A percentile compares a stretch with the other conserved stretches of the same genome.
phyloP scores from a whole-genome alignment of 1,140 invertebrate species.

The Diabrotica undecimpunctata region DNA sequence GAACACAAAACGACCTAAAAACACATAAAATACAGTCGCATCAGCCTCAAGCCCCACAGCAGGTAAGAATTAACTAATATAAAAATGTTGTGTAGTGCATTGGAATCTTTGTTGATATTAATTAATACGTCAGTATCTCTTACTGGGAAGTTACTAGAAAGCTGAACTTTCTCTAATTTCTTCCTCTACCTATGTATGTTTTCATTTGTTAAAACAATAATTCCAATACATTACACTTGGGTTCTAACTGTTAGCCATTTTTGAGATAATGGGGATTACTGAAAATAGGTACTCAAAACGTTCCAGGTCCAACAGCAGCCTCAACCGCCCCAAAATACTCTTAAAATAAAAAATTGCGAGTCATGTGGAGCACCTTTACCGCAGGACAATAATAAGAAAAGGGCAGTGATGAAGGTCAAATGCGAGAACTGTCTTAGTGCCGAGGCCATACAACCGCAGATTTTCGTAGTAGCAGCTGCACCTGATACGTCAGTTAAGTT shows the following conservation, averaged over 20 bases:
- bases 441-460: constrained; percentile 50
- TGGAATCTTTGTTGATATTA: no score
- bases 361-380: constrained; percentile 50
- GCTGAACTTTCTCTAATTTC: no score
- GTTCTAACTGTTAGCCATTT: no score
- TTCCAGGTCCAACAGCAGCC: constrained; percentile 33
- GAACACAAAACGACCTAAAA: constrained; percentile 55
- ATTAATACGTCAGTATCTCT: no score
- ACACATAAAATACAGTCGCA: constrained; percentile 44
- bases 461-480: constrained; percentile 55
- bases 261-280: no score
- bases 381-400: constrained; percentile 47
- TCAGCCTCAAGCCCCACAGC: constrained; percentile 36
- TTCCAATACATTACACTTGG: no score
- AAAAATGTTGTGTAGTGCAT: no score
- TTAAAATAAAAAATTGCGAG: constrained; percentile 50
- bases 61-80: constrained; percentile 3
- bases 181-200: no score
- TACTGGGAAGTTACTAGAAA: no score
- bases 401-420: constrained; percentile 46
- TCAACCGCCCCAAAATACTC: constrained; percentile 41
- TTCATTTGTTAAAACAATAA: no score
- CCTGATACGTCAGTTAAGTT: constrained; percentile 59
- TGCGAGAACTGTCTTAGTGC: constrained; percentile 45
- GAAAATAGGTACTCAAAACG: not conserved